Base-by-base conservation (phyloP, 2,888 invertebrate genomes). In the Antheraea assamensis region DNA sequence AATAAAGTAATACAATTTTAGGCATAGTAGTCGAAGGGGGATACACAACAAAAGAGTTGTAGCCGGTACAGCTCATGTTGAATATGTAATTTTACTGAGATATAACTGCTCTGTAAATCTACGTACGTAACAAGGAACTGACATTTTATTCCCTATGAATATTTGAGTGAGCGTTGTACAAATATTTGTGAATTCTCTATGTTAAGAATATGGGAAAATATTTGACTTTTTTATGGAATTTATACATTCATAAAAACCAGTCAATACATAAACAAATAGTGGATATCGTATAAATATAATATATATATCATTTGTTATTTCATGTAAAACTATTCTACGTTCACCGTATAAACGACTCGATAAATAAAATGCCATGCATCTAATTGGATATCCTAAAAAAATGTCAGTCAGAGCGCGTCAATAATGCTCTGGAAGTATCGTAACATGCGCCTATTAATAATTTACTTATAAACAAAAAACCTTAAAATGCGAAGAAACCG, bases 161-260 rank as follows among this genome's bases (percentile, higher is more conserved):
- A 35, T 68, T 68, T 68, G 68, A 68, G 35, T 68, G n/a, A 7
- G 35, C n/a, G 21, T 8, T 35, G 35, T 31, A 31, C n/a, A 68
- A 68, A 68, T 35, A 68, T 35, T 68, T 68, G 68, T 68, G n/a
- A 35, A 68, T 68, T 64, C 68, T n/a, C 35, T 35, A 35, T 68
- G n/a, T 68, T 68, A 68, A 68, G 68, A 68, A n/a, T 68, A n/a
- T 10, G 35, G n/a, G 35, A 68, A 35, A n/a, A 21, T 68, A n/a
- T 68, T 68, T 68, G 68, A 35, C 8, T 35, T 21, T 35, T 68
- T 8, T 35, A 68, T 68, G 2, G 68, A 35, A 68, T 66, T 35
- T 35, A 35, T 35, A 21, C 13, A 35, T 35, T 68, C 3, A 30
- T 64, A 64, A 27, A 64, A 64, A 30, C 1, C 1, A 64, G 17